Evolutionary conservation across 1,140 invertebrate genomes (phyloP).

Genomic region (Sitodiplosis mosellana): DNA sequence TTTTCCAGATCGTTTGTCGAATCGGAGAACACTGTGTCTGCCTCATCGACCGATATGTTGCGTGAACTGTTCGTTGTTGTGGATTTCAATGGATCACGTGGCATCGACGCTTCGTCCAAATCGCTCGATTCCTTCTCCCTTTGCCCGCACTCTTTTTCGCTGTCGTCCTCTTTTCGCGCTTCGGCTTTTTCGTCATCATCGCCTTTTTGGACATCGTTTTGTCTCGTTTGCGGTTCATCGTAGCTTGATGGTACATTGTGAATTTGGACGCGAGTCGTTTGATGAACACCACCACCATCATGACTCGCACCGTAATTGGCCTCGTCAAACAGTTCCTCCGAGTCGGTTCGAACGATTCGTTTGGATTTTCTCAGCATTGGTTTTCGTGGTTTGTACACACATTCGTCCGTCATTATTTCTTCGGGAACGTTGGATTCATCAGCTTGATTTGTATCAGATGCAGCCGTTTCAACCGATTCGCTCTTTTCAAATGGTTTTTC

Average conservation of each 20-base stretch:
- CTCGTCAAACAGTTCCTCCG: conserved; percentile 4
- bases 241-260: background rate
- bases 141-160: background rate
- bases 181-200: background rate
- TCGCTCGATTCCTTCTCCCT: conserved; percentile 2
- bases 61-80: conserved; percentile 1
- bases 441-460: background rate
- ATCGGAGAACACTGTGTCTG: conserved; percentile 4
- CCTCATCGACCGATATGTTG: conserved; percentile 4
- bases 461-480: background rate
- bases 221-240: background rate
- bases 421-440: background rate
- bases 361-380: conserved; percentile 3
- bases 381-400: background rate
- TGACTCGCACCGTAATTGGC: background rate
- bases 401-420: background rate
- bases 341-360: conserved; percentile 4
- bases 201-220: background rate
- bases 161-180: no score
- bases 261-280: conserved; percentile 1
- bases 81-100: background rate
- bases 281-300: background rate
- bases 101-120: background rate
- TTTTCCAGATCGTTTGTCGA: conserved; percentile 1
- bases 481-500: conserved; percentile 1